These are phyloP conservation scores for Oplegnathus fasciatus DNA, from an alignment of 2,113 vertebrate species.

Conservation along the genomic window DNA sequence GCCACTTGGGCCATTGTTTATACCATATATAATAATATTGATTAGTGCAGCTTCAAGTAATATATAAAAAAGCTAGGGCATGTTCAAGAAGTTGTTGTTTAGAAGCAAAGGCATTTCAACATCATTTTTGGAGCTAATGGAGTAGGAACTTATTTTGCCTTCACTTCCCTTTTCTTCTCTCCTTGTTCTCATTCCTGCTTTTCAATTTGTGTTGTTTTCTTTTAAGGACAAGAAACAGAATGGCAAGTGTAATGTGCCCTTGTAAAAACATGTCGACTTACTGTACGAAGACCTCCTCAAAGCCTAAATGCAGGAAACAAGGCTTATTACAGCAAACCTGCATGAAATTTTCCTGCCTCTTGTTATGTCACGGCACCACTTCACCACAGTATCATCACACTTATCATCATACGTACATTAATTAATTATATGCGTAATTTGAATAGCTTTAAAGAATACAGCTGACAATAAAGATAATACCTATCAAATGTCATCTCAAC, in stretches of 20 bases:
- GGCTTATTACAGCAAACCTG: slow-evolving; percentile 12
- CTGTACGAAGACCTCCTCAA: neutral
- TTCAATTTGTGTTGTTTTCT: neutral
- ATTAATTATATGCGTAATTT: neutral
- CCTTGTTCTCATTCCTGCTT: neutral
- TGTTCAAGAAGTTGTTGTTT: neutral
- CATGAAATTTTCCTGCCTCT: slow-evolving; percentile 35
- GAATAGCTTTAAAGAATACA: neutral
- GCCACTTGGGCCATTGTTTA: neutral
- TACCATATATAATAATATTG: neutral
- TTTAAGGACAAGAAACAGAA: neutral
- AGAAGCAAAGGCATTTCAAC: neutral
- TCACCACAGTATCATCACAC: slow-evolving; percentile 7
- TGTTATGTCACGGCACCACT: slow-evolving; percentile 14
- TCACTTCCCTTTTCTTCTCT: neutral
- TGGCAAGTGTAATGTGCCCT: neutral
- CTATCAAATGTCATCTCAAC: neutral
- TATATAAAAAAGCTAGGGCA: neutral
- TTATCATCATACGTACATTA: neutral
- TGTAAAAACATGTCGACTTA: slow-evolving; percentile 12
- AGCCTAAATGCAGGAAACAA: slow-evolving; percentile 18
- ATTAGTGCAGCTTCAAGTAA: slow-evolving; percentile 3
- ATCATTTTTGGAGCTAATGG: neutral
- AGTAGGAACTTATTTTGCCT: neutral
- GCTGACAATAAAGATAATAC: neutral